Evolutionary conservation across 92 coral and sea anemone species (phyloP), one percentile per base, ranked within the genome.

Genomic region (Nematostella vectensis): DNA sequence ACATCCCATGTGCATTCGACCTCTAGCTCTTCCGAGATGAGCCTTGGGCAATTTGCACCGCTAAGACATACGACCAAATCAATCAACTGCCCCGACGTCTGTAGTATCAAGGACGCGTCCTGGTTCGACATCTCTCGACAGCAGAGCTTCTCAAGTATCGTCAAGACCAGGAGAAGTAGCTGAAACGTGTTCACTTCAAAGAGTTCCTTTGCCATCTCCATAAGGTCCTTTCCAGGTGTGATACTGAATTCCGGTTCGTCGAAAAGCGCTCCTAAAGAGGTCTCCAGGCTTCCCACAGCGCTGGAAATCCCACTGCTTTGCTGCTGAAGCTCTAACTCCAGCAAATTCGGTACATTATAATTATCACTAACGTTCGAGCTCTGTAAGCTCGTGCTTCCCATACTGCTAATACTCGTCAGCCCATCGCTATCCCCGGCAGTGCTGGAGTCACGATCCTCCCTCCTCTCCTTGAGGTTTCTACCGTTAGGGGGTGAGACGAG

Each of bases 111-210:
- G 26, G 52, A 27, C 10, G 75, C 65, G 48, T 75, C 88, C 24
- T 63, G 58, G 31, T 57, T 48, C 21, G 73, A 39, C 17, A 51
- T 50, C 29, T 78, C 75, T 3, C 76, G 62, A 23, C 83, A 79
- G 26, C 74, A 73, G 3, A 85, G 74, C 36, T 80, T 80, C 62
- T 85, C 95, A 17, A 80, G 63, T 13, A 74, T 70, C 3, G 88
- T 43, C 18, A 85, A 30, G 56, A 80, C 68, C 10, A 85, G 83
- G n/a, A 75, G 58, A 1, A 68, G 38, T 21, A 85, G 61, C 37
- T 75, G 80, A 52, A 85, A 85, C 2, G 51, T 63, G 30, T 71
- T 69, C 48, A 85, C 54, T 31, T 48, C 21, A 1, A 17, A 21
- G 11, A 47, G 27, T 11, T 22, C 24, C 17, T 19, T 31, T 8